These are phyloP conservation scores for Gymnorhina tibicen DNA, from an alignment of 2,113 vertebrate genomes.

Conservation along the genomic window DNA sequence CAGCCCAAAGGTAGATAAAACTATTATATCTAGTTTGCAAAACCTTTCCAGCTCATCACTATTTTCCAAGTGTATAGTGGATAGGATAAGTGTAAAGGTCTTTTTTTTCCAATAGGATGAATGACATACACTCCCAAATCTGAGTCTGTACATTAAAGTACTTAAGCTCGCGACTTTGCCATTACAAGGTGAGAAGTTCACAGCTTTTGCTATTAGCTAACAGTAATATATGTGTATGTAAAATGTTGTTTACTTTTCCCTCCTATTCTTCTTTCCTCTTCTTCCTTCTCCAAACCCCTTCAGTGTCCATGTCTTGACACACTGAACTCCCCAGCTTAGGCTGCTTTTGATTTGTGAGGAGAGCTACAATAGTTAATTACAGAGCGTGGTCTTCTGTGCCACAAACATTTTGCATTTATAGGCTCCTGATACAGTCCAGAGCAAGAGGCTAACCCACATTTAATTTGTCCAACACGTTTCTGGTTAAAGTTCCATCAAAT, in stretches of 20 bases:
- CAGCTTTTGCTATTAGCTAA: neutral
- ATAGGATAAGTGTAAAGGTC: neutral
- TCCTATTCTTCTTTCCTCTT: neutral
- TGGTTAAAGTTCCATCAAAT: constrained; percentile 75
- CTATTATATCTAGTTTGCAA: neutral
- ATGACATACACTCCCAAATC: neutral
- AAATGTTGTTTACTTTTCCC: neutral
- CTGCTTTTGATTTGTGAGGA: constrained; percentile 75
- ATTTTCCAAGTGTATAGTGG: neutral
- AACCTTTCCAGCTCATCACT: neutral
- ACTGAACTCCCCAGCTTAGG: constrained; percentile 24
- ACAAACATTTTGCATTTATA: constrained; percentile 77
- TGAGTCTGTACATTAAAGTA: neutral
- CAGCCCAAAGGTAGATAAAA: neutral
- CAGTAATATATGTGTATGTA: neutral
- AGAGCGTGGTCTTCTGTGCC: constrained; percentile 65
- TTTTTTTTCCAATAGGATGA: neutral
- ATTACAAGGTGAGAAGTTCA: neutral
- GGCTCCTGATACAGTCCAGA: constrained; percentile 78
- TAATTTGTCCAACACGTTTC: constrained; percentile 84
- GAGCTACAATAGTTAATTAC: constrained; percentile 77
- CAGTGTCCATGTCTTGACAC: constrained; percentile 41
- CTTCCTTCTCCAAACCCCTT: neutral
- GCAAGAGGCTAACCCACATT: constrained; percentile 78
- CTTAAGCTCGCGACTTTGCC: neutral